phyloP scores from a whole-genome alignment of 2,797 vertebrate species.

The Poecilia gillii region DNA sequence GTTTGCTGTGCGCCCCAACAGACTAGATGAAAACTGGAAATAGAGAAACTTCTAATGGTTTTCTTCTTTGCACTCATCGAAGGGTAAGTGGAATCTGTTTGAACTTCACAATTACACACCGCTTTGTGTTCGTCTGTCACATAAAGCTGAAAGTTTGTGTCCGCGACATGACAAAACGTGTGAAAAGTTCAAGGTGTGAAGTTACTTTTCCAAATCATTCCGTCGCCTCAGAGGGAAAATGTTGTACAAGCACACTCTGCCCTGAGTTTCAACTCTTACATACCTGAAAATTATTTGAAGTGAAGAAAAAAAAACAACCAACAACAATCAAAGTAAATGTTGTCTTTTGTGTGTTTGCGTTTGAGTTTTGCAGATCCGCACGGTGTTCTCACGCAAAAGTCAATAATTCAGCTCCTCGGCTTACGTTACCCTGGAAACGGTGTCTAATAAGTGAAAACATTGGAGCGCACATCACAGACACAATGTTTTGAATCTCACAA shows the following conservation, averaged over 20 bases:
- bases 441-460: conserved; percentile 6
- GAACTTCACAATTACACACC: neutral
- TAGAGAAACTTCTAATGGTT: neutral
- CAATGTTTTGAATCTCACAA: conserved; percentile 32
- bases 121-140: neutral
- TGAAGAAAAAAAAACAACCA: neutral
- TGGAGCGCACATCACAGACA: conserved; percentile 9
- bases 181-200: neutral
- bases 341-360: neutral
- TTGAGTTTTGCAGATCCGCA: neutral
- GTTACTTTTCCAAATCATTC: neutral
- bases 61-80: neutral
- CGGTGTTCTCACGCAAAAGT: neutral
- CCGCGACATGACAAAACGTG: neutral
- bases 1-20: neutral
- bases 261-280: neutral
- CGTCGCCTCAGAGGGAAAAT: neutral
- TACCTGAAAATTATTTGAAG: neutral
- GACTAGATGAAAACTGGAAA: neutral
- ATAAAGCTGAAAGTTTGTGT: neutral
- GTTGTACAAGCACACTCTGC: neutral
- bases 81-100: neutral
- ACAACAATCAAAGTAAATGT: neutral
- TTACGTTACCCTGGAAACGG: conserved; percentile 2
- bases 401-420: neutral